Evolutionary conservation across 1,140 invertebrate species (phyloP).

Genomic region (Aphaenogaster rudis): DNA sequence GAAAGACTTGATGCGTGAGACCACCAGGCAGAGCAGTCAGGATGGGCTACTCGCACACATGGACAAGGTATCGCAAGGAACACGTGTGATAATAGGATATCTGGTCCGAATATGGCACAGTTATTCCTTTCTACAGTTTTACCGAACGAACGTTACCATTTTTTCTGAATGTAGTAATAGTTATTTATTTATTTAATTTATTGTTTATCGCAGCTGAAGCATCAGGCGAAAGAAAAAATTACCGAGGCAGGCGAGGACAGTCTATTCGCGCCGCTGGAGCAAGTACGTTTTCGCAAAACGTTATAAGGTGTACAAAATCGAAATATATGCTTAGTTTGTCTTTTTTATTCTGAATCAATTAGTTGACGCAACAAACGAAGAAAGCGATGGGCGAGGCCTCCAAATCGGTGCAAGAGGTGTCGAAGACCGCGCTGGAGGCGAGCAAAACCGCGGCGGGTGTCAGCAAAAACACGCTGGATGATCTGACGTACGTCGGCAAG

Average conservation of each 20-base stretch:
- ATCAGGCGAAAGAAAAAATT: constrained; percentile 90
- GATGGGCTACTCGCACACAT: constrained; percentile 96
- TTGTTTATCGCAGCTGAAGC: constrained; percentile 86
- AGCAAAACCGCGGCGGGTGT: constrained; percentile 95
- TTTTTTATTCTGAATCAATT: constrained; percentile 1
- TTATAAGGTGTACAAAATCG: neutral
- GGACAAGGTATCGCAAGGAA: constrained; percentile 89
- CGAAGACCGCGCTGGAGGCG: constrained; percentile 94
- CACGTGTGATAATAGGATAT: neutral
- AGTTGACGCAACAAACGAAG: constrained; percentile 95
- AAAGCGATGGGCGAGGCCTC: constrained; percentile 95
- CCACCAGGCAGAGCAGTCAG: constrained; percentile 95
- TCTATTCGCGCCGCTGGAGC: constrained; percentile 91
- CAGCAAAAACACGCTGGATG: constrained; percentile 95
- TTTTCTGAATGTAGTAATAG: neutral
- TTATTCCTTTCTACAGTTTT: neutral
- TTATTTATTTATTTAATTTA: neutral
- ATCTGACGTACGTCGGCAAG: constrained; percentile 95
- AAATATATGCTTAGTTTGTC: neutral
- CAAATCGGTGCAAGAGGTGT: constrained; percentile 93
- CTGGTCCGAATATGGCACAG: neutral
- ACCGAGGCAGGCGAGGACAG: constrained; percentile 90
- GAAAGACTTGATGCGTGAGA: constrained; percentile 94
- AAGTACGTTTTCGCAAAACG: constrained; percentile 86
- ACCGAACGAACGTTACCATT: neutral